A percentile compares a stretch with the other conserved stretches of the same genome.
Evolutionary conservation across 2,113 vertebrate genomes (phyloP).

Genomic region (Scatophagus argus): DNA sequence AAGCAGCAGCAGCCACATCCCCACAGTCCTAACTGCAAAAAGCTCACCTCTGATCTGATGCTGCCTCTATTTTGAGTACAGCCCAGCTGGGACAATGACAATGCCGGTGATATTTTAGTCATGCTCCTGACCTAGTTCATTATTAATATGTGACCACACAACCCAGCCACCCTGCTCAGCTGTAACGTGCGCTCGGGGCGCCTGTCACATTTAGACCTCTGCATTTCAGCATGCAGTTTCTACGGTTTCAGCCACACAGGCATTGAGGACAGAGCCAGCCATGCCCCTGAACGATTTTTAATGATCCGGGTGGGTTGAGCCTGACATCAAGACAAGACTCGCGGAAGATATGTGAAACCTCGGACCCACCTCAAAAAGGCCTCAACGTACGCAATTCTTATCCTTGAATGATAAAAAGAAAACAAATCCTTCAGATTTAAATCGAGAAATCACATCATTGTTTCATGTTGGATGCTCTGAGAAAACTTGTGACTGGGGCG

Average conservation of each 20-base stretch:
- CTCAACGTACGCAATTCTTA: slow-evolving; percentile 39
- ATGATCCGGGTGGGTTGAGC: slow-evolving; percentile 79
- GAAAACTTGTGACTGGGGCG: too few species aligned
- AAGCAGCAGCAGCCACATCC: slow-evolving; percentile 21
- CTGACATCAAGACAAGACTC: slow-evolving; percentile 79
- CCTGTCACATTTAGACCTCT: slow-evolving; percentile 84
- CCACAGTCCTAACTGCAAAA: slow-evolving; percentile 3
- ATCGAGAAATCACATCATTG: slow-evolving; percentile 51
- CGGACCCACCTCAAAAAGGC: slow-evolving; percentile 67
- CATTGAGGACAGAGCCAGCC: slow-evolving; percentile 67
- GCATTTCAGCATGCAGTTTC: slow-evolving; percentile 85
- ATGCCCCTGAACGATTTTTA: slow-evolving; percentile 83
- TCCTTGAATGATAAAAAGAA: slow-evolving; percentile 49
- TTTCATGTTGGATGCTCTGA: slow-evolving; percentile 19
- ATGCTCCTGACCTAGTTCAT: slow-evolving; percentile 75
- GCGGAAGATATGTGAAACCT: slow-evolving; percentile 74
- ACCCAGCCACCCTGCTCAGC: slow-evolving; percentile 70
- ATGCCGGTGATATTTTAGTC: slow-evolving; percentile 78
- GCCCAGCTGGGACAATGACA: slow-evolving; percentile 69
- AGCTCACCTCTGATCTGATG: slow-evolving; percentile 51
- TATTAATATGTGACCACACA: slow-evolving; percentile 84
- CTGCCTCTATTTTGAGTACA: slow-evolving; percentile 71
- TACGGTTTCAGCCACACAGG: slow-evolving; percentile 85
- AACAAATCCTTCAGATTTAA: slow-evolving; percentile 57
- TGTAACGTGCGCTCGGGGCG: slow-evolving; percentile 71